Evolutionary conservation across 2,113 vertebrate species (phyloP), one percentile per base, ranked within the genome.

Genomic region (Pteronura brasiliensis): DNA sequence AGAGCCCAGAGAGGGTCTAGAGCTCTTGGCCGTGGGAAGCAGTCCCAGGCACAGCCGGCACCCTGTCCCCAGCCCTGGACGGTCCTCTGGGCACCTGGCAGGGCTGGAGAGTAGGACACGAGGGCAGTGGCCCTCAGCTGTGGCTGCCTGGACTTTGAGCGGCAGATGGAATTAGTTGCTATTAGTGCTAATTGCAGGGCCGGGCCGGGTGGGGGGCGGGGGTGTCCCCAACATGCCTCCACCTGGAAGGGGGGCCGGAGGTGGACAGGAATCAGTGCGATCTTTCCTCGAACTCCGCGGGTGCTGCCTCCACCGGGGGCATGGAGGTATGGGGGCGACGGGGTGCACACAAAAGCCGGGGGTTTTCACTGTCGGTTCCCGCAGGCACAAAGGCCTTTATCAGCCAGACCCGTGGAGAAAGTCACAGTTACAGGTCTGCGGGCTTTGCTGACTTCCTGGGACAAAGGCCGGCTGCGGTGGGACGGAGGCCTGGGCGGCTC

Each of bases 131-230:
- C n/a, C 18, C 6, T 88, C 20, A 18, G 42, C 82, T 0, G 34
- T 11, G 59, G 44, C 79, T 0, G 6, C 23, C 29, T 36, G 91
- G 93, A 95, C 93, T 96, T 94, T 80, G 95, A 97, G 69, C 88
- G 0, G 36, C 20, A 34, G 81, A 25, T 0, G 29, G 39, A 88
- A 82, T 65, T 88, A 91, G 86, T 88, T 6, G 4, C 92, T 79
- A 27, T 97, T 72, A 89, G 86, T 2, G 65, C 67, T 82, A 49
- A 92, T 96, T 29, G 3, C 74, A 1, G 44, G 27, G 55, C 69
- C 18, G 52, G 93, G 93, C 36, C 0, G 1, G 52, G 44, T 3
- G 47, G 29, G 14, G 4, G 34, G 25, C 20, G 4, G 89, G 34
- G 87, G n/a, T 6, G 34, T 69, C 74, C 44, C 67, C 1, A 23